phyloP scores from a whole-genome alignment of 2,888 invertebrate genomes.

The Sinohyriopsis cumingii region DNA sequence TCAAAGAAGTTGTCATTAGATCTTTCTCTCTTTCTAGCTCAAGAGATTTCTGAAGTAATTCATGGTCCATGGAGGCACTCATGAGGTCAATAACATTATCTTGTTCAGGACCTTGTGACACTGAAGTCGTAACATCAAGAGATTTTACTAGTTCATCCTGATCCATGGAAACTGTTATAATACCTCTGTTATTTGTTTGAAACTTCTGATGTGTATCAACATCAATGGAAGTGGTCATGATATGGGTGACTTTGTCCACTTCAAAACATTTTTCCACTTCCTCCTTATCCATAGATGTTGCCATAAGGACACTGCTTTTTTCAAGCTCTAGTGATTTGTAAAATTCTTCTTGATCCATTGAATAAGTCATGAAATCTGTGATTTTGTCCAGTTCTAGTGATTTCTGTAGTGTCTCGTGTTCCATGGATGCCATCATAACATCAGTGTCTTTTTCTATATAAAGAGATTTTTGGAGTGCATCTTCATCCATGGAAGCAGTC shows the following conservation, averaged over 20 bases:
- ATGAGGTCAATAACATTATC: slow-evolving; percentile 2
- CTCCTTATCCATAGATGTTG: slow-evolving; percentile 25
- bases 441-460: slow-evolving; percentile 17
- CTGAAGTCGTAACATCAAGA: slow-evolving; percentile 32
- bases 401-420: slow-evolving; percentile 27
- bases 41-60: slow-evolving; percentile 16
- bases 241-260: slow-evolving; percentile 9
- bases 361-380: slow-evolving; percentile 27
- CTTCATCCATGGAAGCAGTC: slow-evolving; percentile 41
- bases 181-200: slow-evolving; percentile 24
- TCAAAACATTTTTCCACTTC: slow-evolving; percentile 28
- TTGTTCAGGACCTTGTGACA: not conserved
- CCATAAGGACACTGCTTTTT: slow-evolving; percentile 23
- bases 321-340: slow-evolving; percentile 21
- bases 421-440: slow-evolving; percentile 26
- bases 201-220: slow-evolving; percentile 25
- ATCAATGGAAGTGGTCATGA: slow-evolving; percentile 26
- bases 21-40: slow-evolving; percentile 11
- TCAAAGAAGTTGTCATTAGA: slow-evolving; percentile 25
- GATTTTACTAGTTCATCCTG: slow-evolving; percentile 34
- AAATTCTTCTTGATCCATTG: slow-evolving; percentile 30
- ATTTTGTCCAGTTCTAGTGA: slow-evolving; percentile 27
- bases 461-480: slow-evolving; percentile 30
- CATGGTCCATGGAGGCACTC: slow-evolving; percentile 5
- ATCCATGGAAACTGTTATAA: slow-evolving; percentile 31